Conservation (phyloP, 2,888 invertebrate species). For the Torymus auratus region DNA sequence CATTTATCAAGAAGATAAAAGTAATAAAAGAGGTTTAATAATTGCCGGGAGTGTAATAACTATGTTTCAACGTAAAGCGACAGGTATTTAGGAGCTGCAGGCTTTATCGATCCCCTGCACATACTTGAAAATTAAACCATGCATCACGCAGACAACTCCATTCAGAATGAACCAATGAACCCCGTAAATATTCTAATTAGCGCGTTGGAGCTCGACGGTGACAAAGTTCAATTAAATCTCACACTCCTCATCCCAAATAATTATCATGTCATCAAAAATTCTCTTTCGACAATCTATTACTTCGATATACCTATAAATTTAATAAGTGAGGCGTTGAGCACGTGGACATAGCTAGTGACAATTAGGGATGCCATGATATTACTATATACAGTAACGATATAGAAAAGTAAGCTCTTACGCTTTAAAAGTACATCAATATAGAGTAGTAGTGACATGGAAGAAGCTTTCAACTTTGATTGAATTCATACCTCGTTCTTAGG, state of each 20-base stretch:
- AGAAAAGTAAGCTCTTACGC: background rate
- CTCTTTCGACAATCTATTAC: no score
- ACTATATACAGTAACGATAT: no score
- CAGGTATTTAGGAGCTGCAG: slow-evolving; percentile 28
- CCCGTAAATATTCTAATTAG: slow-evolving; percentile 47
- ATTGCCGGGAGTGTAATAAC: slow-evolving; percentile 36
- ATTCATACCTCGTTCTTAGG: background rate
- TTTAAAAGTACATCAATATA: background rate
- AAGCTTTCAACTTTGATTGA: slow-evolving; percentile 16
- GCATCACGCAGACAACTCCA: slow-evolving; percentile 45
- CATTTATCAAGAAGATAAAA: slow-evolving; percentile 8
- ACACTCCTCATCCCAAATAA: slow-evolving; percentile 11
- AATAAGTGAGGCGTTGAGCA: no score
- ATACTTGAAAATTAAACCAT: slow-evolving; percentile 51
- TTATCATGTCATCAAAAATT: background rate
- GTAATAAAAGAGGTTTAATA: slow-evolving; percentile 34
- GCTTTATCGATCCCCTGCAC: slow-evolving; percentile 36
- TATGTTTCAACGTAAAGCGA: slow-evolving; percentile 14
- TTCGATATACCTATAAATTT: no score
- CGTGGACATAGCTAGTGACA: no score
- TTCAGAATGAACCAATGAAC: slow-evolving; percentile 24
- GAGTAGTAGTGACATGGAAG: no score
- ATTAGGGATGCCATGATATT: no score
- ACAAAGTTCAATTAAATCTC: slow-evolving; percentile 31
- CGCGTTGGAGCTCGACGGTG: background rate